Evolutionary conservation across 2,113 vertebrate genomes (phyloP), one percentile per base, ranked within the genome.

Genomic region (Aptenodytes forsteri): DNA sequence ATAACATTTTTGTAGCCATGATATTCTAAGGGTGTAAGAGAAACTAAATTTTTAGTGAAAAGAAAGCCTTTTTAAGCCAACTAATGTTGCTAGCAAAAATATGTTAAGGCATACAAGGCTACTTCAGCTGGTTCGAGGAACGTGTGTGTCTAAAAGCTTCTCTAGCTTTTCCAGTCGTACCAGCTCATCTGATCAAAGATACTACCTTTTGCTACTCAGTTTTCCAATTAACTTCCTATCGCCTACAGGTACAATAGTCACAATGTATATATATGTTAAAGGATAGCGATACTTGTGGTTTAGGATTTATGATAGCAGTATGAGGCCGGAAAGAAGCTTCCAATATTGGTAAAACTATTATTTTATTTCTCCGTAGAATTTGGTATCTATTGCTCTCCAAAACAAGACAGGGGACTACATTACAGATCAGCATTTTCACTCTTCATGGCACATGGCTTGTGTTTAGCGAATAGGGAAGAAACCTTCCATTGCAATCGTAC

Each of bases 141-240:
- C 14, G 10, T 18, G 7, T 27, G 29, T 50, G 16, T 44, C 38
- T 85, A 18, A 90, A 90, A 71, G 16, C 47, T 55, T 76, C 47
- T 49, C 92, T 77, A 79, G 71, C 70, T 93, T 86, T 95, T 96
- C 93, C 79, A 86, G 94, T 96, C 90, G 64, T 65, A 88, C 92
- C 75, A 90, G 95, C 83, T 88, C 16, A 11, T 40, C 75, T 89
- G 67, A 93, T 86, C 67, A 92, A 92, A 95, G 88, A 92, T 49
- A 76, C 26, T 44, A 77, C 79, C 29, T 92, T 95, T 89, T 92
- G 62, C 62, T 84, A 59, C 47, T 59, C 54, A 72, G 65, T 50
- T 88, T 95, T 96, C 73, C 79, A 93, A 90, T 93, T 92, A 95
- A 59, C 29, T 90, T 90, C 73, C 78, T 81, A 89, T 89, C 79